Base-by-base conservation (phyloP, 2,113 vertebrate genomes). In the Mustela lutreola region DNA sequence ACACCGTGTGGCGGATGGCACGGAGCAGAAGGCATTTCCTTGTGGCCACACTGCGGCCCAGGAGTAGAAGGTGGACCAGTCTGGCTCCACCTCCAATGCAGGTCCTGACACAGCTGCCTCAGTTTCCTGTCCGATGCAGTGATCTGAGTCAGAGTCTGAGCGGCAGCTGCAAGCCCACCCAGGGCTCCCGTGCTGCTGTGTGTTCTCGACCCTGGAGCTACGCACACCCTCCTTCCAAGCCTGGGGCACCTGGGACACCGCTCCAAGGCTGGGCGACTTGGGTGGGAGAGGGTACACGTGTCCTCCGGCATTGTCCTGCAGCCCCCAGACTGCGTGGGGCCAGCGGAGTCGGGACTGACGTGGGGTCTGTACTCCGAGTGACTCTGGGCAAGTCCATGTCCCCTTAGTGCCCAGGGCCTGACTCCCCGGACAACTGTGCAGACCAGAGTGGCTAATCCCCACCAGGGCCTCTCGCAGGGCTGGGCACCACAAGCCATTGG, bases 291-390 rank as follows among this genome's bases (percentile, higher is more conserved):
- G 33, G 67, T 1, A 1, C 7, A 18, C 1, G 7, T n/a, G 1
- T 39, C n/a, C 70, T 39, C n/a, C 4, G 8, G 73, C 39, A 26
- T 24, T 0, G 4, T 22, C 1, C 4, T 1, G 16, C 42, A 33
- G 36, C 16, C 11, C 70, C 16, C 33, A 67, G n/a, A 11, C 8
- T 0, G 26, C 2, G 2, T 1, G 36, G 24, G 19, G 70, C 26
- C 14, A 4, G 36, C 2, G 4, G 73, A 4, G 11, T 62, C 2
- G 7, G 53, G 33, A 42, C 1, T 0, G 31, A 28, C 1, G 4
- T 16, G 18, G 62, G 75, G 39, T 58, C 31, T 11, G 31, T 62
- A 18, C 22, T 16, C 22, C 8, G 3, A 21, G 78, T 45, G 85
- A 62, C 33, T 19, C 75, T 62, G 50, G 60, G 78, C 16, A 31